Evolutionary conservation across 2,888 invertebrate genomes (phyloP).

Genomic region (Tachystola acroxantha): DNA sequence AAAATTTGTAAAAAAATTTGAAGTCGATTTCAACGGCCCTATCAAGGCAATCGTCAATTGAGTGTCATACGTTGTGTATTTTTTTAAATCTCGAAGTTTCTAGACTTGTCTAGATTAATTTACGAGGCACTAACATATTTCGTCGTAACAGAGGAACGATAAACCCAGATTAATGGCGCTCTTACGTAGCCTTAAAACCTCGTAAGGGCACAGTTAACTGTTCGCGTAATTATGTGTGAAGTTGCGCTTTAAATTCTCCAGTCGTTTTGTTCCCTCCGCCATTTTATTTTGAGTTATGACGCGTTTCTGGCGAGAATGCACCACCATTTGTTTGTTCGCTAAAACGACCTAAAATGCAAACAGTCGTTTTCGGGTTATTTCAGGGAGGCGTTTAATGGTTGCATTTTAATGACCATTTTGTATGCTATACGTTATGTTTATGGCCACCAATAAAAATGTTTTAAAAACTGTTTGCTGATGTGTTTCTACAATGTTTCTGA

Average conservation of each 20-base stretch:
- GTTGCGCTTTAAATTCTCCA: constrained; percentile 35
- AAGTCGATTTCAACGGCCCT: too few species aligned
- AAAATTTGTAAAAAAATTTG: too few species aligned
- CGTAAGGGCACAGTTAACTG: constrained; percentile 35
- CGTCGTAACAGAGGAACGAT: constrained; percentile 4
- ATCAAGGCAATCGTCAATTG: too few species aligned
- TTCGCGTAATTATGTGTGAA: constrained; percentile 55
- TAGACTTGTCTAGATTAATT: constrained; percentile 1
- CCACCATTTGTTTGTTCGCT: constrained; percentile 26
- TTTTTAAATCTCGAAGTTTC: too few species aligned
- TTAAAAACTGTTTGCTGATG: constrained; percentile 38
- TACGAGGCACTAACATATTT: constrained; percentile 3
- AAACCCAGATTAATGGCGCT: constrained; percentile 7
- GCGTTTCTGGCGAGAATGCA: constrained; percentile 30
- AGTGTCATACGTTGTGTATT: too few species aligned
- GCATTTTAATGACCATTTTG: constrained; percentile 57
- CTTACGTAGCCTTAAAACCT: constrained; percentile 9
- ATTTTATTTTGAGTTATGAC: constrained; percentile 42
- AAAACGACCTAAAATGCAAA: constrained; percentile 29
- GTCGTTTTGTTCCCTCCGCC: constrained; percentile 28
- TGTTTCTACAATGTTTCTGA: constrained; percentile 23
- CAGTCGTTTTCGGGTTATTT: constrained; percentile 53
- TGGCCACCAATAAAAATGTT: constrained; percentile 50
- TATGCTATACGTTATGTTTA: constrained; percentile 44
- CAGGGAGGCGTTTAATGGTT: constrained; percentile 54